phyloP scores from a whole-genome alignment of 2,797 vertebrate species.

The Decapterus maruadsi region DNA sequence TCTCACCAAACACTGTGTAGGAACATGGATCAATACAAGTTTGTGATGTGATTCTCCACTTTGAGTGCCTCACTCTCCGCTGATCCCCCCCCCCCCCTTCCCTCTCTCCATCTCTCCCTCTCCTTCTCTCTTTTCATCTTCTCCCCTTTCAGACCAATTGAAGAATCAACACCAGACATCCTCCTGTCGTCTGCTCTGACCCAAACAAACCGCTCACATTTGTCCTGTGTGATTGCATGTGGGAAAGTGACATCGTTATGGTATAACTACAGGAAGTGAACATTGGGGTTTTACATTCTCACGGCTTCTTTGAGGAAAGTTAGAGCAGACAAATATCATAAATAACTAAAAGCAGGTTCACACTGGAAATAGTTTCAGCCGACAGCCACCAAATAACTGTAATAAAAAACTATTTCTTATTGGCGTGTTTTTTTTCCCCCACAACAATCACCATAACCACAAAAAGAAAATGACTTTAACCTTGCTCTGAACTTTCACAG shows the following conservation, averaged over 20 bases:
- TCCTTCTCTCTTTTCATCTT: conserved; percentile 11
- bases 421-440: too few relatives aligned
- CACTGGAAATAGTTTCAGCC: too few relatives aligned
- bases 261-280: neutral
- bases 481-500: too few relatives aligned
- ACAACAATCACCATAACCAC: too few relatives aligned
- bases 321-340: too few relatives aligned
- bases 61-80: conserved; percentile 53
- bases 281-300: too few relatives aligned
- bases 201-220: conserved; percentile 7
- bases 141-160: conserved; percentile 22
- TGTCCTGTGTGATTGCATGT: neutral
- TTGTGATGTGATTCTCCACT: conserved; percentile 76
- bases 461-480: too few relatives aligned
- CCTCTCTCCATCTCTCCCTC: neutral
- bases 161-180: conserved; percentile 11
- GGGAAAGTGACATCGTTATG: neutral
- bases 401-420: too few relatives aligned
- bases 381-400: too few relatives aligned
- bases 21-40: conserved; percentile 76
- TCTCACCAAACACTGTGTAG: conserved; percentile 75
- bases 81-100: conserved; percentile 1
- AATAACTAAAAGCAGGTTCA: too few relatives aligned
- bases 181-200: conserved; percentile 9
- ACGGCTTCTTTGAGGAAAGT: too few relatives aligned